Base-by-base conservation (phyloP, 2,113 vertebrate genomes). In the Boulengeromyrus knoepffleri region DNA sequence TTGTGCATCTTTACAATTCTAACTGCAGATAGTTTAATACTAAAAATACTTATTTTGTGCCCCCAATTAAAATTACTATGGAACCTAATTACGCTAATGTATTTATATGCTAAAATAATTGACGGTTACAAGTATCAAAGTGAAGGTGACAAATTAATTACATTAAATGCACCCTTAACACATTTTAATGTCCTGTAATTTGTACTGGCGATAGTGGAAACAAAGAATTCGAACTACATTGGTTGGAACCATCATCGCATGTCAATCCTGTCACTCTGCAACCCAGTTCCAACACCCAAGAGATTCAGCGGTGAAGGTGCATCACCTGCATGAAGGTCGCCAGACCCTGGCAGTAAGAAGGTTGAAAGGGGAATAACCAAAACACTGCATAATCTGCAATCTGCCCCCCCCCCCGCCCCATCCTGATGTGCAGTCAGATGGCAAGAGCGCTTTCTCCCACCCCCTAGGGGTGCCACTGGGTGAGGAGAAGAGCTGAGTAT, bases 401-500 rank as follows among this genome's bases (percentile, higher is more conserved):
- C 17, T 19, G 5, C 53, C 4, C 39, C 21, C 53, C 12, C 87
- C 42, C 39, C 21, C 53, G 4, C 87, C 42, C 50, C 58, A 27
- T 47, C n/a, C 88, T 47, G 88, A 45, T 47, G 88, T 47, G 21
- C 58, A 88, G 88, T 88, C 88, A 88, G 88, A 70, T 88, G 56
- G 87, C 49, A 45, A 47, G 42, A 89, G 45, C 70, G 3, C 47
- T 42, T 50, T 52, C 88, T 80, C 70, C 47, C 47, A 47, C 5
- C 21, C 47, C 90, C 53, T 42, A 50, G 87, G 47, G 46, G 87
- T 39, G 87, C 56, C 36, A 53, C 21, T n/a, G 36, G 87, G 87
- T 50, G 17, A 90, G 89, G 89, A 87, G 89, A 66, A 12, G 91
- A 92, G 87, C 89, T 91, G 91, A 84, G 90, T 91, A 92, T 93